Evolutionary conservation across 2,888 invertebrate species (phyloP), one percentile per base, ranked within the genome.

Genomic region (Ypsolopha sequella): DNA sequence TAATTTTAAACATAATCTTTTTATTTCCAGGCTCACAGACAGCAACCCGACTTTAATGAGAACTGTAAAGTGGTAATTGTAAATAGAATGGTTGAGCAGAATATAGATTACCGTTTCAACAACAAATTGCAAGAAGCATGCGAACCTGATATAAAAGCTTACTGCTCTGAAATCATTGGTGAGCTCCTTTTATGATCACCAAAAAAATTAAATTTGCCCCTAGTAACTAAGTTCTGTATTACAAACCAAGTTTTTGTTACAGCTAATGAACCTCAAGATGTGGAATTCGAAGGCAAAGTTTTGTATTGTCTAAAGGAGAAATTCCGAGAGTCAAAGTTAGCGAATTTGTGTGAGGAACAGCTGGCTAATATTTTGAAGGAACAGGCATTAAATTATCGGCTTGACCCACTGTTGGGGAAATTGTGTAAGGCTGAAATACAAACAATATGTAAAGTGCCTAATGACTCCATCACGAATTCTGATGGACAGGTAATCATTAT

Each of bases 31-130:
- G 88, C 86, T 54, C 90, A 93, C 68, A 93, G 92, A 63, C 92
- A 95, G 65, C 91, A 94, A 63, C 80, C 89, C 0, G 89, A 90
- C 14, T 97, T 97, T 76, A 94, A 95, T 69, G 90, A 91, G 52
- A 92, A 92, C 57, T 98, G 98, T 70, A 92, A 93, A 67, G 82
- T 91, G 51, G 90, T 97, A 13, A 93, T 98, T n/a, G 89, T 94
- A 0, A 93, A 94, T 67, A 90, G 97, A 60, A 93, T 97, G 91
- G 92, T 95, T 57, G 95, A 96, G 73, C 95, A 95, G 74, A 95
- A 95, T 68, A 90, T 92, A 53, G 98, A 98, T 79, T 95, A 94
- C 65, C 90, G 97, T 55, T 91, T 98, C 56, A 97, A 98, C 81
- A 94, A 94, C 3, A 90, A 92, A 24, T 85, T 98, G 52, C 93